Percentiles rank a stretch among this genome's conserved stretches.
Conservation (phyloP, 2,888 invertebrate genomes). For the Brenthis hecate region DNA sequence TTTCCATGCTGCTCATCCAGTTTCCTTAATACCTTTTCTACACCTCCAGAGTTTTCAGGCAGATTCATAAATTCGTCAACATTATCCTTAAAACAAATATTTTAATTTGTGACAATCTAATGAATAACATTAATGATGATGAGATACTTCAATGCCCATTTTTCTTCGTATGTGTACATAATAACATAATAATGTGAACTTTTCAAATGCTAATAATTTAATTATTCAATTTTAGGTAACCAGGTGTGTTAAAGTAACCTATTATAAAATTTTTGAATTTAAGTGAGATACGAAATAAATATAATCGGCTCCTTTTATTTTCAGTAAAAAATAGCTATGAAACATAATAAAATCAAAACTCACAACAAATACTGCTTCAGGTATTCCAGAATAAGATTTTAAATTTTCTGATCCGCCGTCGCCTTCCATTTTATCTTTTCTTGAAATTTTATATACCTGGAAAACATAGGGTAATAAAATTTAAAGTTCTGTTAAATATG, state of each 20-base stretch:
- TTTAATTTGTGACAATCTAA: neutral
- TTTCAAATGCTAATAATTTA: no score
- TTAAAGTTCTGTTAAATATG: neutral
- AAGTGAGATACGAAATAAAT: neutral
- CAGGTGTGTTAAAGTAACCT: constrained; percentile 8
- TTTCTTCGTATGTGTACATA: no score
- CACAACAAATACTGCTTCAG: constrained; percentile 94
- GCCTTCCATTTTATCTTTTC: constrained; percentile 66
- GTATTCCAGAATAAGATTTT: constrained; percentile 91
- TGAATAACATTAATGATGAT: neutral
- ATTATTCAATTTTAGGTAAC: neutral
- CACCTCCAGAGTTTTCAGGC: constrained; percentile 90
- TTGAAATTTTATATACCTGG: neutral
- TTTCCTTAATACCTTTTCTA: constrained; percentile 91
- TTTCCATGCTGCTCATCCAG: constrained; percentile 97
- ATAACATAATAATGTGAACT: no score
- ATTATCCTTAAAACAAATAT: constrained; percentile 87
- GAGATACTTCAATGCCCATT: no score
- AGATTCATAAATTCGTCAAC: constrained; percentile 95
- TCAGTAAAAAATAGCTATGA: neutral
- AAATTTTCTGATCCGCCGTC: constrained; percentile 65
- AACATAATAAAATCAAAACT: constrained; percentile 50
- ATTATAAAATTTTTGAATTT: neutral
- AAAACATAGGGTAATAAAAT: no score
- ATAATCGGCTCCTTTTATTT: neutral